Base-by-base conservation (phyloP, 2,113 vertebrate genomes). In the Alces alces region DNA sequence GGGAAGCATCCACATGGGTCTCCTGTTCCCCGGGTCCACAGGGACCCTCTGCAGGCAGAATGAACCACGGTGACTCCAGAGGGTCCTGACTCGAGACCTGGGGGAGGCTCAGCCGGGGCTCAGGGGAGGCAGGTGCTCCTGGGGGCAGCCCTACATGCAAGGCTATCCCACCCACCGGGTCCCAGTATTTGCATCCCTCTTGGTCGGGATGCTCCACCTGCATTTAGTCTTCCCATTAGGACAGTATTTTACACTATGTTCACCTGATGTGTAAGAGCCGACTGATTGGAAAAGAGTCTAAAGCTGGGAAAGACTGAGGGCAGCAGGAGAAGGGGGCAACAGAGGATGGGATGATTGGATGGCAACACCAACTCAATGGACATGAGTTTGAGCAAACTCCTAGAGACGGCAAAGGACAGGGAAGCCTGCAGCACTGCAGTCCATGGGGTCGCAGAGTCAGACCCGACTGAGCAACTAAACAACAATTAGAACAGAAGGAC, bases 81-180 rank as follows among this genome's bases (percentile, higher is more conserved):
- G 30, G 30, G 9, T n/a, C 12, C 36, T 23, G 86, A 84, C 47
- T 19, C 0, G 9, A 28, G 17, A 3, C 4, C 7, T 11, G 43
- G 11, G 16, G 9, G 19, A 55, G 76, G 11, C 30, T 78, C 2
- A 0, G 39, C 3, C 1, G 1, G 7, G 33, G 25, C 2, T 64
- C 33, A 8, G 13, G 28, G 5, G 14, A 30, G 9, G 21, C 13
- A 33, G 39, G 9, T 2, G 82, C 30, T 30, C 36, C 64, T 43
- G 8, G 80, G 14, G 39, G 30, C 30, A 14, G 16, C 60, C 50
- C 80, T 64, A 28, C 19, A 17, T 7, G 25, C 16, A 9, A 21
- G 33, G 15, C 82, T 3, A 0, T 10, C 15, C 82, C 23, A 9
- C 70, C 23, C 70, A 73, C 70, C 0, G 1, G 11, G 12, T 11